Conservation (phyloP, 2,888 invertebrate genomes). For the Portevinia maculata region DNA sequence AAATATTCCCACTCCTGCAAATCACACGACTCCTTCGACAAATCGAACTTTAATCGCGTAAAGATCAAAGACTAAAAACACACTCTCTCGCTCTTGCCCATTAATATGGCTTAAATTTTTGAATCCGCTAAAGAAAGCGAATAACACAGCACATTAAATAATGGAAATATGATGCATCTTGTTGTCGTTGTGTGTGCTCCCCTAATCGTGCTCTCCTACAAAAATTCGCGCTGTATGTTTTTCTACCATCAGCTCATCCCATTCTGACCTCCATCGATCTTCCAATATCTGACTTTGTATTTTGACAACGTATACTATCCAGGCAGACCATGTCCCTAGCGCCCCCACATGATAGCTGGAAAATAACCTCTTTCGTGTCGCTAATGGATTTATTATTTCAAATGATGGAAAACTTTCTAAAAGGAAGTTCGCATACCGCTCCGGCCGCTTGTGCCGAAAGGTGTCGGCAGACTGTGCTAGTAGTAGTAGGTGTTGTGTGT, state of each 20-base stretch:
- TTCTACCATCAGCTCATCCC: constrained; percentile 41
- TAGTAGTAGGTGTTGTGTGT: constrained; percentile 34
- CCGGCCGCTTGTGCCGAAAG: constrained; percentile 20
- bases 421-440: constrained; percentile 35
- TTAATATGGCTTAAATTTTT: constrained; percentile 23
- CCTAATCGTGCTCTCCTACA: not conserved
- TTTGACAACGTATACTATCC: constrained; percentile 18
- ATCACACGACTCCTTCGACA: constrained; percentile 42
- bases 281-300: constrained; percentile 43
- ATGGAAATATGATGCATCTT: constrained; percentile 60
- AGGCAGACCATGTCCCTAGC: constrained; percentile 17
- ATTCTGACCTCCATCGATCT: constrained; percentile 69
- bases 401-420: constrained; percentile 74
- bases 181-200: constrained; percentile 24
- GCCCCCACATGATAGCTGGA: constrained; percentile 15
- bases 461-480: constrained; percentile 43
- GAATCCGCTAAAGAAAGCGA: constrained; percentile 35
- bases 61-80: constrained; percentile 53
- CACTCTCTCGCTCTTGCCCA: not conserved
- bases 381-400: constrained; percentile 73
- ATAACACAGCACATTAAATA: constrained; percentile 41
- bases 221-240: constrained; percentile 7
- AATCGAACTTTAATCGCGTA: constrained; percentile 44
- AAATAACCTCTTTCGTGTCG: constrained; percentile 67
- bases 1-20: constrained; percentile 22